These are phyloP conservation scores for Mastomys natalensis DNA, from an alignment of 2,113 vertebrate genomes.

Conservation along the genomic window DNA sequence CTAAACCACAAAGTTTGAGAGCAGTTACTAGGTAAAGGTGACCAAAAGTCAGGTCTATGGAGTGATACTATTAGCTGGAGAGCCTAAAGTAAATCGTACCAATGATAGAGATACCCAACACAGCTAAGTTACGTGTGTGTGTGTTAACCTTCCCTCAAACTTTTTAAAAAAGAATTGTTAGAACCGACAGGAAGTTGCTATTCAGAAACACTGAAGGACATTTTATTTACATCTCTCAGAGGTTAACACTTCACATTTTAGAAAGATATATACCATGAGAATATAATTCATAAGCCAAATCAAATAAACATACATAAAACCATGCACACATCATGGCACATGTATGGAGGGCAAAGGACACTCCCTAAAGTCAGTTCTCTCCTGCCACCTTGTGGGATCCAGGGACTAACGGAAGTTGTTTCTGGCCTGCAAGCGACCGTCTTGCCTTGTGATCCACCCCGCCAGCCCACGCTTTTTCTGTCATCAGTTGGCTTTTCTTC, in stretches of 20 bases:
- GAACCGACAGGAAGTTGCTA: not conserved
- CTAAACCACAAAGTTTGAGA: not conserved
- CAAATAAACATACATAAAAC: not conserved
- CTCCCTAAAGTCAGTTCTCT: not conserved
- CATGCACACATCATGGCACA: not conserved
- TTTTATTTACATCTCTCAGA: not conserved
- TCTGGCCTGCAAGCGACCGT: not conserved
- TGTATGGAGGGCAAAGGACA: not conserved
- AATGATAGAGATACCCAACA: not conserved
- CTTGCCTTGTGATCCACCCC: not conserved
- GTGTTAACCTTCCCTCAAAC: not conserved
- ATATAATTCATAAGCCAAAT: not conserved
- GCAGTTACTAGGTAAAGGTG: not conserved
- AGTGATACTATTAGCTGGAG: not conserved
- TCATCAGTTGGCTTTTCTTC: not conserved
- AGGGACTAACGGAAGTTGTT: not conserved
- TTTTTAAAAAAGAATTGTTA: not conserved
- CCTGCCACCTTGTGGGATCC: not conserved
- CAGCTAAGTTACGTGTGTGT: not conserved
- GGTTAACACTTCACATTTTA: not conserved
- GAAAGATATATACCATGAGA: not conserved
- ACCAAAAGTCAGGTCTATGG: not conserved
- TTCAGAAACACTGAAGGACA: not conserved
- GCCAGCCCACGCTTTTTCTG: not conserved
- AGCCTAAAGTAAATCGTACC: not conserved